Conservation (phyloP, 2,888 invertebrate species). For the Cryptus armator region DNA sequence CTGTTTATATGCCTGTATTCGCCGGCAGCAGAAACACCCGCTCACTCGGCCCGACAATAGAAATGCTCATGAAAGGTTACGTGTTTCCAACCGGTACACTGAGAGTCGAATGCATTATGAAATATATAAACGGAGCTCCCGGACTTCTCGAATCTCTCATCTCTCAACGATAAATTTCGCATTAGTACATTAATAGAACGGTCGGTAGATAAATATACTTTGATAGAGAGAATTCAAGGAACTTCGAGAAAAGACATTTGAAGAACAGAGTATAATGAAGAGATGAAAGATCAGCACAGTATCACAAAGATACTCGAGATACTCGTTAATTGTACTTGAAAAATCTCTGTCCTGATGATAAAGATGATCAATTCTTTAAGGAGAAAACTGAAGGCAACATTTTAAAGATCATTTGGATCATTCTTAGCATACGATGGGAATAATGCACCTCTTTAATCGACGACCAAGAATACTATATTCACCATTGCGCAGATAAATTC, state of each 20-base stretch:
- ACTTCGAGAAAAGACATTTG: neutral
- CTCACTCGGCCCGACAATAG: conserved; percentile 80
- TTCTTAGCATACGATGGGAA: too few species aligned
- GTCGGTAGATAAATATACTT: neutral
- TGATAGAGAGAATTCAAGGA: neutral
- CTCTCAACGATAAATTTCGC: conserved; percentile 4
- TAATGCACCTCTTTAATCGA: too few species aligned
- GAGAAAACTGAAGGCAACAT: too few species aligned
- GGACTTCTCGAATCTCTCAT: conserved; percentile 2
- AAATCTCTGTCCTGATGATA: too few species aligned
- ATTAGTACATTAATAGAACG: neutral
- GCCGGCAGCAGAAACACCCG: conserved; percentile 53
- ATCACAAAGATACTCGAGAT: too few species aligned
- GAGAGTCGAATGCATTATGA: conserved; percentile 75
- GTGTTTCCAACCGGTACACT: conserved; percentile 74
- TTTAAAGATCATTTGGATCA: too few species aligned
- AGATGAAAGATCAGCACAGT: too few species aligned
- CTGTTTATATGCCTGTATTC: conserved; percentile 43
- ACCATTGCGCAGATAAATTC: too few species aligned
- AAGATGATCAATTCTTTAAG: too few species aligned
- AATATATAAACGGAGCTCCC: conserved; percentile 70
- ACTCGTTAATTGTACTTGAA: too few species aligned
- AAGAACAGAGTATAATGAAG: neutral
- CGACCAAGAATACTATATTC: too few species aligned
- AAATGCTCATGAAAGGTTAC: conserved; percentile 83